Conservation (phyloP, 2,113 vertebrate species). For the Elaphurus davidianus region DNA sequence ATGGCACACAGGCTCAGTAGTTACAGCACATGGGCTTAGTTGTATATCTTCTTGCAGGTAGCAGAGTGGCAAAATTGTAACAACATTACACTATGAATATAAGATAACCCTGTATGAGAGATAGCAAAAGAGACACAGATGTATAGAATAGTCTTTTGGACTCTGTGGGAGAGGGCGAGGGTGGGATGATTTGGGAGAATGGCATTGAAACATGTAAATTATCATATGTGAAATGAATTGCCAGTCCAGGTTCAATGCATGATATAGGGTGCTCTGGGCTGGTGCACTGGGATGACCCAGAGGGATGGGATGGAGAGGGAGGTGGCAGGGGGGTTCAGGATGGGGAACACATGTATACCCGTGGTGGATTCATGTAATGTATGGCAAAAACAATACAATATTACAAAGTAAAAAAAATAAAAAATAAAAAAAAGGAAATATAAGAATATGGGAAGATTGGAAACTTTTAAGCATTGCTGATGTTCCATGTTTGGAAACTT, state of each 20-base stretch:
- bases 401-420: background rate
- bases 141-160: background rate
- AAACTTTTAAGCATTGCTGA: background rate
- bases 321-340: background rate
- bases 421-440: background rate
- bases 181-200: background rate
- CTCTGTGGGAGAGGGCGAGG: background rate
- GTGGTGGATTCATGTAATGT: background rate
- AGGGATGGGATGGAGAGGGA: background rate
- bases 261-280: background rate
- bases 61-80: background rate
- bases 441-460: background rate
- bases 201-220: background rate
- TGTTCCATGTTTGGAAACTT: background rate
- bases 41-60: background rate
- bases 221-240: background rate
- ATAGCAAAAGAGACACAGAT: background rate
- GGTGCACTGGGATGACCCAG: background rate
- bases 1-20: background rate
- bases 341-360: background rate
- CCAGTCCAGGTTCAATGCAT: background rate
- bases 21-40: background rate
- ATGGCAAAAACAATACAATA: background rate
- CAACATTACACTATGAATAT: background rate
- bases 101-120: background rate